Evolutionary conservation across 23 tunicate genomes (phyloP), one percentile per base, ranked within the genome.

Genomic region (Styela clava): DNA sequence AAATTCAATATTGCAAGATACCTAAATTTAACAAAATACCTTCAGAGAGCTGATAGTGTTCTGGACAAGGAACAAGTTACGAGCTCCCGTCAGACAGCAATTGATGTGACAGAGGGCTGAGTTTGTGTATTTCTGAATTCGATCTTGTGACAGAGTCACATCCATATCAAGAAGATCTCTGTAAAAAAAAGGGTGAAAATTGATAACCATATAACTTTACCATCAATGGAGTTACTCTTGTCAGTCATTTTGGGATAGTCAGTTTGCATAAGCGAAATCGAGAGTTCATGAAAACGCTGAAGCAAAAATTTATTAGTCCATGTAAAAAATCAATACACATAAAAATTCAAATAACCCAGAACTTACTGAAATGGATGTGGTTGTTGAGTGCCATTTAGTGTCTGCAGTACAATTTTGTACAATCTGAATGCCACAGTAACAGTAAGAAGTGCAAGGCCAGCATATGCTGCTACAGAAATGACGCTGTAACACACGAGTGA

Each of bases 281-380:
- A 44, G 56, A 44, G 56, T 44, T 44, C 56, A 7, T 12, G 56
- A 12, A 44, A 44, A 44, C 56, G 12, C 9, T 44, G 56, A 44
- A 44, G 56, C 56, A 44, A 44, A 44, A 44, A 44, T 5, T 5
- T 44, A 5, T 44, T 44, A 7, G 12, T 44, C 9, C 7, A 7
- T 5, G 9, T 44, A 12, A 44, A 44, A 44, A 44, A 44, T 5
- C 12, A 7, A 44, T 44, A 5, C 56, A 44, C 56, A 5, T 44
- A 44, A 44, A 44, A 12, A 44, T 44, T 44, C 7, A 44, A 44
- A 44, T 44, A 12, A 7, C 12, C 56, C 56, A 67, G 12, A 28
- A 88, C 93, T 88, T 63, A 93, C 98, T 93, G 98, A 69, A 93
- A 88, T 19, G 98, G 98, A 51, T 88, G 86, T 7, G 89, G 90